Evolutionary conservation across 1,140 invertebrate genomes (phyloP).

Genomic region (Sarcophaga peregrina): DNA sequence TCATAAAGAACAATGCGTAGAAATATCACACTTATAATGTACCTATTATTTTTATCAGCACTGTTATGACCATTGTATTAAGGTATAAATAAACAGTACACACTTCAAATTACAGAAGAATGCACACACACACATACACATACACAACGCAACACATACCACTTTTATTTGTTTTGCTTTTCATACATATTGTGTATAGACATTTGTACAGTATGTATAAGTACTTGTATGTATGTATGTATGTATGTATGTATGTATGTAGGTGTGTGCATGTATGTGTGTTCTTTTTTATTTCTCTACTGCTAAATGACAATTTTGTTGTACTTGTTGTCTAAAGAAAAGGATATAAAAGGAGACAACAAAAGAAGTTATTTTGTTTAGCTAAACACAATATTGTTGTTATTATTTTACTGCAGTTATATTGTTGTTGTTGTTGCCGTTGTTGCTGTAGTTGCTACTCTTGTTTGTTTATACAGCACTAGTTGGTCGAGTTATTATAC

Average conservation of each 20-base stretch:
- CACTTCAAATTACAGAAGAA: background rate
- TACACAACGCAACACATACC: background rate
- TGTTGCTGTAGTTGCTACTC: background rate
- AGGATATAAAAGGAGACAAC: constrained; percentile 12
- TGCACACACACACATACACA: background rate
- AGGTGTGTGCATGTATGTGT: too few species aligned
- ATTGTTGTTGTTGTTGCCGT: background rate
- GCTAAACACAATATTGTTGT: background rate
- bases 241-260: too few species aligned
- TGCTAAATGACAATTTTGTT: background rate
- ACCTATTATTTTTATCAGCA: too few species aligned
- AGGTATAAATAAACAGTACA: background rate
- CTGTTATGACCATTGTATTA: too few species aligned
- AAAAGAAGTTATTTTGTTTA: background rate
- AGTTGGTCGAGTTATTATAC: constrained; percentile 12
- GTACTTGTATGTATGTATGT: background rate
- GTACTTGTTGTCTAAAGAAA: background rate
- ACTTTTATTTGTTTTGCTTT: background rate
- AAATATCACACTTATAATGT: too few species aligned
- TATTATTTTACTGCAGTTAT: background rate
- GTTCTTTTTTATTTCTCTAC: too few species aligned
- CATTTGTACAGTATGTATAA: background rate
- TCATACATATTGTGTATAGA: background rate
- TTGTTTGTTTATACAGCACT: background rate
- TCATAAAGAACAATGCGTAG: too few species aligned